A percentile compares a stretch with the other conserved stretches of the same genome.
phyloP scores from a whole-genome alignment of 1,140 invertebrate species.

The Atta texana region DNA sequence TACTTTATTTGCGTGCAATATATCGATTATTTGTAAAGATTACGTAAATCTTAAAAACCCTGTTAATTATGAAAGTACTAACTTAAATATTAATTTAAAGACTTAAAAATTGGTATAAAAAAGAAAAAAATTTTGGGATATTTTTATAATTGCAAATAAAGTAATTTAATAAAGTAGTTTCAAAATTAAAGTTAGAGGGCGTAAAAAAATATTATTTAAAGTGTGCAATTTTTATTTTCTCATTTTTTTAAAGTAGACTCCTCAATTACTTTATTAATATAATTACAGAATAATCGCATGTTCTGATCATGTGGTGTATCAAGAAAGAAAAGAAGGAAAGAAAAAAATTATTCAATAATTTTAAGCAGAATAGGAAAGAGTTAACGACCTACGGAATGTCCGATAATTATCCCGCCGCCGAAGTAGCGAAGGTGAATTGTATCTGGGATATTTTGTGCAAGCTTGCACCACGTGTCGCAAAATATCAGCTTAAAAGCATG shows the following conservation, averaged over 20 bases:
- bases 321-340: neutral
- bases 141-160: neutral
- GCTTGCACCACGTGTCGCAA: conserved; percentile 76
- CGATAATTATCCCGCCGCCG: conserved; percentile 53
- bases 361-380: conserved; percentile 30
- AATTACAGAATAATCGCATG: conserved; percentile 48
- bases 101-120: neutral
- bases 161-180: neutral
- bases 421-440: conserved; percentile 70
- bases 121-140: neutral
- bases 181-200: neutral
- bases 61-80: neutral
- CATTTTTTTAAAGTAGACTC: neutral
- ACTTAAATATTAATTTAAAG: neutral
- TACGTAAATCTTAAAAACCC: neutral
- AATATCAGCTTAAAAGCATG: conserved; percentile 81
- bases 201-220: neutral
- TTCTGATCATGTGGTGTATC: conserved; percentile 9
- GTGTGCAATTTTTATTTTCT: neutral
- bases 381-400: conserved; percentile 56
- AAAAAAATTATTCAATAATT: conserved; percentile 1
- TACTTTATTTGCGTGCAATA: conserved; percentile 2
- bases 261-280: conserved; percentile 31
- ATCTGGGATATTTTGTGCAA: conserved; percentile 67
- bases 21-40: conserved; percentile 2